These are phyloP conservation scores for Epinotia bilunana DNA, from an alignment of 2,888 invertebrate genomes.

Conservation along the genomic window DNA sequence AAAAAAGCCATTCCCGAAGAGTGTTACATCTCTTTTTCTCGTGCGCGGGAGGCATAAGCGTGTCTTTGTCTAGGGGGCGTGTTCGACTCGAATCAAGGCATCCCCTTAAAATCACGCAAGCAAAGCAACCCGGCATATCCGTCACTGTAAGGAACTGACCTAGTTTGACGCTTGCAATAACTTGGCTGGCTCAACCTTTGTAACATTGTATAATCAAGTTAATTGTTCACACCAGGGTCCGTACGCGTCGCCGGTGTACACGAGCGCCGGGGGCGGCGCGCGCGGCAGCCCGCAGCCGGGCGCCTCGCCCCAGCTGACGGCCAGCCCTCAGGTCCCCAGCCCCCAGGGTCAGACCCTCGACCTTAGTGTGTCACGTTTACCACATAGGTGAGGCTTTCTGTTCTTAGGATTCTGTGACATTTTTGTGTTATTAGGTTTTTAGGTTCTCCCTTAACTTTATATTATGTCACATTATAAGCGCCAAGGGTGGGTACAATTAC, in stretches of 20 bases:
- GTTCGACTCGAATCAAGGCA: no score
- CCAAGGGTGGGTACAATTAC: not conserved
- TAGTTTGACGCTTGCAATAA: not conserved
- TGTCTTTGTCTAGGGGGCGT: no score
- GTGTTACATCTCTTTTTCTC: no score
- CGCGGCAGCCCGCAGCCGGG: conserved; percentile 93
- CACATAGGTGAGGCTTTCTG: conserved; percentile 89
- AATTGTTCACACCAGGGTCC: conserved; percentile 81
- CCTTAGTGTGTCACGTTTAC: conserved; percentile 93
- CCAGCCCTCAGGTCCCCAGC: conserved; percentile 95
- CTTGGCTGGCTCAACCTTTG: not conserved
- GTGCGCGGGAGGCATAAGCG: no score
- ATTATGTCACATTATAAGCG: not conserved
- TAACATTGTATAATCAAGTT: conserved; percentile 15
- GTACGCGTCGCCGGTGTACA: conserved; percentile 90
- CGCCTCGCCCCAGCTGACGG: conserved; percentile 91
- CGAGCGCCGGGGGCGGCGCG: conserved; percentile 87
- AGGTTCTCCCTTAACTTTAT: not conserved
- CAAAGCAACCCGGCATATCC: not conserved
- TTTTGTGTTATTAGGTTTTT: not conserved
- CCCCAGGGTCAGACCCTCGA: conserved; percentile 96
- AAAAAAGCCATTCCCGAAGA: no score
- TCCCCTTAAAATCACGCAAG: no score
- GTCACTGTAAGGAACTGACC: conserved; percentile 1
- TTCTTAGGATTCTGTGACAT: conserved; percentile 45